Base-by-base conservation (phyloP, 2,888 invertebrate species). In the Cosmorhoe ocellata region DNA sequence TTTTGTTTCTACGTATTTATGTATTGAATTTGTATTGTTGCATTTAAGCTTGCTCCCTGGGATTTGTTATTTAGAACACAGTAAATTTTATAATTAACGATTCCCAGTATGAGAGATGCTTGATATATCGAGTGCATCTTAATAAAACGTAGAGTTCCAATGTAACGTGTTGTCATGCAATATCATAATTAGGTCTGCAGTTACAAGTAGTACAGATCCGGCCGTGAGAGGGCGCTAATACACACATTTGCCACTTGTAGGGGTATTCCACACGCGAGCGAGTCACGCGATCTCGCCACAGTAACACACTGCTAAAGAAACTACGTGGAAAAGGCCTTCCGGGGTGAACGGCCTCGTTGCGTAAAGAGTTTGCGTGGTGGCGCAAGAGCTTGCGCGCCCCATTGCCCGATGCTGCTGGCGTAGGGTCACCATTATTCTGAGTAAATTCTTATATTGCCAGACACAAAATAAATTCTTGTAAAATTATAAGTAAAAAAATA, bases 261-360 rank as follows among this genome's bases (percentile, higher is more conserved):
- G 54, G 69, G 71, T 69, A 68, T 71, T 70, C 60, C 68, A 74
- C 84, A 87, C 81, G 87, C 83, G 74, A 86, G 63, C 76, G 56
- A 76, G 81, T 83, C 89, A 90, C 87, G 89, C 89, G 83, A 89
- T 73, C 74, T 64, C 63, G 79, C 76, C 81, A 77, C 81, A 84
- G 78, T 84, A 88, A 85, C 86, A 86, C 75, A 87, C 80, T 84
- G 81, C 69, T 83, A 84, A 85, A 88, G 88, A 87, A 88, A 87
- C 86, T 79, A 79, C 74, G 74, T 85, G 86, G 88, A 87, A 88
- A 90, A 86, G 80, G 84, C 77, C 88, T 90, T 89, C 90, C 90
- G 90, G 89, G 90, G 89, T 90, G 80, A 90, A 88, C 64, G 87
- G 76, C 84, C 88, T 76, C 70, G 84, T 90, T 90, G 90, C 89